Evolutionary conservation across 2,113 vertebrate species (phyloP).

Genomic region (Sarotherodon lohbergeri): DNA sequence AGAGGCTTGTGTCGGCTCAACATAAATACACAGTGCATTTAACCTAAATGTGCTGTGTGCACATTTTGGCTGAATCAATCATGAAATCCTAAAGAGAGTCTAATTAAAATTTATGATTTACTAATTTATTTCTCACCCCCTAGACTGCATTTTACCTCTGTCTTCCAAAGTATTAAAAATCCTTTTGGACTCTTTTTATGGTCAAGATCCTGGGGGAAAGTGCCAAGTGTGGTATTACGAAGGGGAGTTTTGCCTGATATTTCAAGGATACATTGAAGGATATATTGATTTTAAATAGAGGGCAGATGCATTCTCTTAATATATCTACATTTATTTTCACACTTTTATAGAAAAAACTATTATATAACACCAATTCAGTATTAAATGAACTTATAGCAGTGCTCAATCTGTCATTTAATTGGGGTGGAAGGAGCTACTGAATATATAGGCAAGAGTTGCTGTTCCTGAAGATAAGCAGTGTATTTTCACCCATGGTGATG

Average conservation of each 20-base stretch:
- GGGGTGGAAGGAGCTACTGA: neutral
- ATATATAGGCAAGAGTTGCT: neutral
- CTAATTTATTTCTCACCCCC: neutral
- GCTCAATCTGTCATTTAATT: neutral
- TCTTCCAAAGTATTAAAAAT: neutral
- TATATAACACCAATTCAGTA: neutral
- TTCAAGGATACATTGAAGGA: neutral
- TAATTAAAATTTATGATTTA: neutral
- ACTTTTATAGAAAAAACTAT: neutral
- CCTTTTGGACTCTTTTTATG: neutral
- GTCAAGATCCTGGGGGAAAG: neutral
- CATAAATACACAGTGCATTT: neutral
- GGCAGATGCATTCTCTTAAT: neutral
- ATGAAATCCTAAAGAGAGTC: neutral
- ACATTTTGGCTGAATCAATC: neutral
- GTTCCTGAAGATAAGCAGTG: neutral
- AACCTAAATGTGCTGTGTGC: neutral
- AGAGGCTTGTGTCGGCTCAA: neutral
- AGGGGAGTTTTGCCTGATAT: neutral
- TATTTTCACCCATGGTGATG: neutral
- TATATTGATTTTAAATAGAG: neutral
- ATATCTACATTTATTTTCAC: neutral
- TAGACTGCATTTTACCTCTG: neutral
- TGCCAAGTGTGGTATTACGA: neutral
- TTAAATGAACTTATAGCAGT: neutral